Base-by-base conservation (phyloP, 92 coral and sea anemone species). In the Porites divaricata region DNA sequence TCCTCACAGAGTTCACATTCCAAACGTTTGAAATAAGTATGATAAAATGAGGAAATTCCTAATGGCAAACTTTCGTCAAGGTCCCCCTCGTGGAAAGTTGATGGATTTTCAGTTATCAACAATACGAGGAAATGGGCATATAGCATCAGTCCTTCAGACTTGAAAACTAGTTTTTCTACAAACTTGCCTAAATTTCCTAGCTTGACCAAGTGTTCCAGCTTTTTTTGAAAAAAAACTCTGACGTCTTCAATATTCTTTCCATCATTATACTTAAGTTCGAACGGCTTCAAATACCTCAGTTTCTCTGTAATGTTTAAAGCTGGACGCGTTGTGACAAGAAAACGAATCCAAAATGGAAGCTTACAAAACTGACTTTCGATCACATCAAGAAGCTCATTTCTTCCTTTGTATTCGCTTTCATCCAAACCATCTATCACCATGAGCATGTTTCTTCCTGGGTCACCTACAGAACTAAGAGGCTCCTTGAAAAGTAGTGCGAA, bases 371-470 rank as follows among this genome's bases (percentile, higher is more conserved):
- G 89, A 12, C 67, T 70, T 1, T 90, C 74, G 57, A 91, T 76
- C 25, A 91, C 78, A 22, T 91, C 77, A 17, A 81, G 72, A 61
- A 88, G 58, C 61, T 85, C 92, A 48, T 80, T 67, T 16, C 87
- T 78, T 49, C 86, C 86, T 7, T 76, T 11, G 79, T 68, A 80
- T 9, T 91, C 92, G 35, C 89, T 70, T 81, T 91, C 95, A 50
- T 91, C 95, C 4, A 91, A 63, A 8, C 87, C 95, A 51, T 91
- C 95, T 16, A 91, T 80, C 23, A 91, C 86, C 13, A 91, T 61
- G 22, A 91, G 65, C 58, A 88, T 45, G 48, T 66, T 80, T 63
- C 77, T 67, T 48, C 77, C 81, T 5, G 94, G 94, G 8, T 73
- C 87, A 48, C 62, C 49, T 12, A 91, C 24, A 63, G n/a, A 23